phyloP scores from a whole-genome alignment of 2,888 invertebrate genomes.

The Phengaris arion region DNA sequence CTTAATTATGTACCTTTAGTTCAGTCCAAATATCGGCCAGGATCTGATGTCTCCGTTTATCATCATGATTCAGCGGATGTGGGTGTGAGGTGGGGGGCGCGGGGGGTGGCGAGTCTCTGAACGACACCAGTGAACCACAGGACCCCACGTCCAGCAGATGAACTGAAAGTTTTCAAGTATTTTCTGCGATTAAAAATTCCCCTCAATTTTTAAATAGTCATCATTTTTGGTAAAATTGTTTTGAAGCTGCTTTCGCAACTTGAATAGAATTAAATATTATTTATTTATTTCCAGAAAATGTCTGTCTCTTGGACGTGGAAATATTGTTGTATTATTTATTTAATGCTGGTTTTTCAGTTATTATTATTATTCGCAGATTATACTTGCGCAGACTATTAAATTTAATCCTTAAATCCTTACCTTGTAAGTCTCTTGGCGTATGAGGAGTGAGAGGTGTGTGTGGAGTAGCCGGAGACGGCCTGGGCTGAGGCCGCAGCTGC shows the following conservation, averaged over 20 bases:
- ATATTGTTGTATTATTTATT: no score
- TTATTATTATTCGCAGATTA: no score
- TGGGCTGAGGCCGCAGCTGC: slow-evolving; percentile 76
- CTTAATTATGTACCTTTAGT: slow-evolving; percentile 64
- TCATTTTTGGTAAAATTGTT: no score
- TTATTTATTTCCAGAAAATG: no score
- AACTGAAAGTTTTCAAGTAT: slow-evolving; percentile 50
- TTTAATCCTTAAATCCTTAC: slow-evolving; percentile 37
- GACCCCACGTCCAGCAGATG: slow-evolving; percentile 71
- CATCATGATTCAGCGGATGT: slow-evolving; percentile 79
- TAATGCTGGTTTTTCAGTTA: no score
- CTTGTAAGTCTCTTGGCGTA: slow-evolving; percentile 56
- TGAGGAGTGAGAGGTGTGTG: slow-evolving; percentile 66
- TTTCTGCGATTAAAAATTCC: not conserved
- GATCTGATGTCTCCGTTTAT: slow-evolving; percentile 82
- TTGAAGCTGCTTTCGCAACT: no score
- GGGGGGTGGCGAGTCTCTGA: slow-evolving; percentile 72
- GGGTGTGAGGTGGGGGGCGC: slow-evolving; percentile 69
- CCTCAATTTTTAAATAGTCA: no score
- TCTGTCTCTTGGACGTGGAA: no score
- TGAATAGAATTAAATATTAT: no score
- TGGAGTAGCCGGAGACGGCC: slow-evolving; percentile 77
- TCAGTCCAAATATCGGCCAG: slow-evolving; percentile 83
- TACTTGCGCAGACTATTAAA: no score
- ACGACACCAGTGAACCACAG: slow-evolving; percentile 73